Evolutionary conservation across 2,888 invertebrate species (phyloP).

Genomic region (Creontiades dilutus): DNA sequence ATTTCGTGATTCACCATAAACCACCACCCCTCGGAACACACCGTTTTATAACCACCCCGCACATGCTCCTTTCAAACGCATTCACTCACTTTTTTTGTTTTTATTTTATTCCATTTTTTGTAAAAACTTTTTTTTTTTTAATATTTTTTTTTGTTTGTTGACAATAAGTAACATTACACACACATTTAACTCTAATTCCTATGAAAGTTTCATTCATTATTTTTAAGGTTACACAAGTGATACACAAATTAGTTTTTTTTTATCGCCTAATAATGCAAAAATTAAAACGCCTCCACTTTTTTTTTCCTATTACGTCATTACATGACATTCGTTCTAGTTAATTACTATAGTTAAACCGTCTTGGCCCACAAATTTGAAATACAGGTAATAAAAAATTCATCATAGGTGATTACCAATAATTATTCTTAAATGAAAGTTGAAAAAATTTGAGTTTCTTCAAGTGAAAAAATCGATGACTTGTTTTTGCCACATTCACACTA

Average conservation of each 20-base stretch:
- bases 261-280: constrained; percentile 67
- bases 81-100: constrained; percentile 64
- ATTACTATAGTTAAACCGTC: constrained; percentile 70
- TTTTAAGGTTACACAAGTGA: constrained; percentile 73
- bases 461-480: constrained; percentile 67
- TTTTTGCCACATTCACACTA: constrained; percentile 64
- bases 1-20: too few species aligned
- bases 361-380: constrained; percentile 71
- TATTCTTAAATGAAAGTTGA: constrained; percentile 54
- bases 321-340: constrained; percentile 69
- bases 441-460: constrained; percentile 48
- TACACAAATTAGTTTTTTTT: constrained; percentile 66
- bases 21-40: not conserved
- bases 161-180: constrained; percentile 73
- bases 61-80: constrained; percentile 52
- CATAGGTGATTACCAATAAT: constrained; percentile 53
- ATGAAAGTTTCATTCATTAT: constrained; percentile 73
- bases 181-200: constrained; percentile 73
- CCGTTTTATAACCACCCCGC: constrained; percentile 63
- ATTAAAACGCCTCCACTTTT: constrained; percentile 60
- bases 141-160: constrained; percentile 67
- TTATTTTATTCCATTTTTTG: constrained; percentile 57
- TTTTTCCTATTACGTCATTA: constrained; percentile 66
- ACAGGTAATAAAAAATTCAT: constrained; percentile 63
- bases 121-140: constrained; percentile 63